phyloP scores from a whole-genome alignment of 1,140 invertebrate genomes.

The Drosophila sturtevanti region DNA sequence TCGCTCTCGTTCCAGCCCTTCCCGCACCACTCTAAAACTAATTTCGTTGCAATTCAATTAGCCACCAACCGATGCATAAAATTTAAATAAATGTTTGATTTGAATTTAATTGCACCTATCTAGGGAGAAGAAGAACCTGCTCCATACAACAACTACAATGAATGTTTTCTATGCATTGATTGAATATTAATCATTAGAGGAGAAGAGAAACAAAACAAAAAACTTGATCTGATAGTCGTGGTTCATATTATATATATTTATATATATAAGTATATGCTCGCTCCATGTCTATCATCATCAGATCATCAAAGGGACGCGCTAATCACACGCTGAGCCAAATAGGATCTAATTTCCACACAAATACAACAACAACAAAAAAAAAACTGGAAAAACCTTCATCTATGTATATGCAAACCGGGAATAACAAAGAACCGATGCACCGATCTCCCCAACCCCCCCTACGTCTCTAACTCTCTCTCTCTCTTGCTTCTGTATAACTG shows the following conservation, averaged over 20 bases:
- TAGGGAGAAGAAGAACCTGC: constrained; percentile 23
- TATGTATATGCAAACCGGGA: constrained; percentile 37
- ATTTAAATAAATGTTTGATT: constrained; percentile 82
- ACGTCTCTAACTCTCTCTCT: not conserved
- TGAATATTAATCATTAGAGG: constrained; percentile 69
- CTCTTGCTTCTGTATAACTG: constrained; percentile 44
- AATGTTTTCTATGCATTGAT: constrained; percentile 39
- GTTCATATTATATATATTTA: not conserved
- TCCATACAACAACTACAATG: constrained; percentile 19
- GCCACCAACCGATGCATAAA: constrained; percentile 75
- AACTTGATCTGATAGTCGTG: constrained; percentile 9
- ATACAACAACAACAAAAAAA: not conserved
- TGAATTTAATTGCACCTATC: constrained; percentile 72
- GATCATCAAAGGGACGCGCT: constrained; percentile 71
- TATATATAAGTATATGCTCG: too few species aligned
- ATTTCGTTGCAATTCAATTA: constrained; percentile 60
- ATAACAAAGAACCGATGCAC: constrained; percentile 31
- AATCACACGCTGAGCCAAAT: constrained; percentile 80
- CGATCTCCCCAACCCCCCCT: not conserved
- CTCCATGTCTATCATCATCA: constrained; percentile 9
- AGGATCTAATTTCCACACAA: constrained; percentile 80
- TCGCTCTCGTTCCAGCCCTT: not conserved
- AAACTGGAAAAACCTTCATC: constrained; percentile 45
- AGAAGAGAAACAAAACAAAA: not conserved
- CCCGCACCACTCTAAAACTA: not conserved